Conservation (phyloP, 2,888 invertebrate genomes). For the Ichneumoninae sp. region DNA sequence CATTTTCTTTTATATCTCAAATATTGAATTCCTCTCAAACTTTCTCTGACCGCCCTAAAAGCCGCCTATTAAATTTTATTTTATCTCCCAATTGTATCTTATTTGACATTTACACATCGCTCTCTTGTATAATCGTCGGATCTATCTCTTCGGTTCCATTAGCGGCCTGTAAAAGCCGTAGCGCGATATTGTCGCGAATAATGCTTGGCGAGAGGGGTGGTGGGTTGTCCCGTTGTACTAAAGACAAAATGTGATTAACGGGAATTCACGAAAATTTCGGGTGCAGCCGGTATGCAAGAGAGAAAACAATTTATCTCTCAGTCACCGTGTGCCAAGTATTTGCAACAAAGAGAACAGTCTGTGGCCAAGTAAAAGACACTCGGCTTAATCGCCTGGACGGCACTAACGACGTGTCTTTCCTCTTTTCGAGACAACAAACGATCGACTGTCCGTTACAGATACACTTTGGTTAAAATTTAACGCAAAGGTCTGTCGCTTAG, state of each 20-base stretch:
- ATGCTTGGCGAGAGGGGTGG: neutral
- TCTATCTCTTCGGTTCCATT: neutral
- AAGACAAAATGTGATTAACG: neutral
- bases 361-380: conserved; percentile 6
- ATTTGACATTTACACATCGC: neutral
- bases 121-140: neutral
- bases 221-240: neutral
- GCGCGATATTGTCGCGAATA: neutral
- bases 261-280: neutral
- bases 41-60: neutral
- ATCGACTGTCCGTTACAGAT: neutral
- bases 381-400: neutral
- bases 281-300: neutral
- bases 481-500: neutral
- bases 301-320: neutral
- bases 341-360: conserved; percentile 60
- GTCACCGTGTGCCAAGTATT: conserved; percentile 50
- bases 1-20: neutral
- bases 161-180: neutral
- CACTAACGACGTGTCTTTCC: neutral
- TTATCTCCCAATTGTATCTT: neutral
- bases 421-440: neutral
- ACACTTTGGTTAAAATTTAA: neutral
- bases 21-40: neutral
- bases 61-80: neutral